Evolutionary conservation across 2,797 vertebrate genomes (phyloP).

Genomic region (Microcaecilia unicolor): DNA sequence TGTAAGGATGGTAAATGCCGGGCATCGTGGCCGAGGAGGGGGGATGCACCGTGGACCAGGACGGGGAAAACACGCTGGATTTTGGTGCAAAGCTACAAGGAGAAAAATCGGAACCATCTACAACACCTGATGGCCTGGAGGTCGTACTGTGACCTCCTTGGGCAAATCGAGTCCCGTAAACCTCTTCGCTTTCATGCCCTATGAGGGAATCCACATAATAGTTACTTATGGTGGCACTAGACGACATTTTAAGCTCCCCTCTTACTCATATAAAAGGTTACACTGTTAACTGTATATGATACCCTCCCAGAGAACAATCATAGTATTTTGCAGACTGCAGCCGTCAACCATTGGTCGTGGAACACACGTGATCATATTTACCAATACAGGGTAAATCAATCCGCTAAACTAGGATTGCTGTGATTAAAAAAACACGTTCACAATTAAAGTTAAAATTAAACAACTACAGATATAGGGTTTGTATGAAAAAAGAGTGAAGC

Average conservation of each 20-base stretch:
- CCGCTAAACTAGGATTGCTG: constrained; percentile 63
- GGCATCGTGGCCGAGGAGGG: constrained; percentile 69
- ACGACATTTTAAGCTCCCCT: constrained; percentile 84
- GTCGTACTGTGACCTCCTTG: constrained; percentile 73
- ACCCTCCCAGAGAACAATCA: constrained; percentile 90
- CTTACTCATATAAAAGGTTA: constrained; percentile 87
- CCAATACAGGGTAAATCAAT: constrained; percentile 99
- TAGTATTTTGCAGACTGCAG: constrained; percentile 94
- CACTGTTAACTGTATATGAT: constrained; percentile 78
- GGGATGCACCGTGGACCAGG: constrained; percentile 84
- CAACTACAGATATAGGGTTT: constrained; percentile 26
- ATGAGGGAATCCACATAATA: constrained; percentile 95
- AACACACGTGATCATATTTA: constrained; percentile 99
- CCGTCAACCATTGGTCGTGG: constrained; percentile 93
- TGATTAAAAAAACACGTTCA: constrained; percentile 28
- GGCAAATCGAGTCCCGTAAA: constrained; percentile 80
- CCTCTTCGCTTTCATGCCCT: constrained; percentile 87
- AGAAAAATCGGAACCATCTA: constrained; percentile 80
- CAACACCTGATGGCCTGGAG: constrained; percentile 86
- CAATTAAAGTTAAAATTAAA: constrained; percentile 44
- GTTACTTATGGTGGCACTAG: constrained; percentile 88
- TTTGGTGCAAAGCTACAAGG: constrained; percentile 94
- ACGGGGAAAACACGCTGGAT: constrained; percentile 80
- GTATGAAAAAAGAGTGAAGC: background rate
- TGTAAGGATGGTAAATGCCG: constrained; percentile 89